Conservation (phyloP, 2,888 invertebrate genomes). For the Harmothoe impar region DNA sequence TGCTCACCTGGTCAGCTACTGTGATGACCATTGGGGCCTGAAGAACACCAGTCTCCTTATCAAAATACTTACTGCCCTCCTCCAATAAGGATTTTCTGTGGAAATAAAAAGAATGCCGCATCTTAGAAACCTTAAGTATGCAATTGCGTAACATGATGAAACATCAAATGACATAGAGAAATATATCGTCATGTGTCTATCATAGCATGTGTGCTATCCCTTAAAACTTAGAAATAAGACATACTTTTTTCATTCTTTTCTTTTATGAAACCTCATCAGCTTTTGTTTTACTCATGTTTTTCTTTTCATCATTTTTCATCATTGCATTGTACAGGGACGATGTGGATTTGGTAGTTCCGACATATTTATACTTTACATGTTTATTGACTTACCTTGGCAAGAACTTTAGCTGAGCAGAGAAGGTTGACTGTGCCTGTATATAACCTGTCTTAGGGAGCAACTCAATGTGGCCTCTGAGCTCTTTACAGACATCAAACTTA, state of each 20-base stretch:
- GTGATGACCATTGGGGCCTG: constrained; percentile 83
- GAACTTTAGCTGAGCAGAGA: constrained; percentile 83
- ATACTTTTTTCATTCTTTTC: not conserved
- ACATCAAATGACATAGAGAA: not conserved
- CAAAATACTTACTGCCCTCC: constrained; percentile 82
- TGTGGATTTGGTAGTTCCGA: too few relatives aligned
- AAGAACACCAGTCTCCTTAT: constrained; percentile 81
- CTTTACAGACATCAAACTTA: constrained; percentile 83
- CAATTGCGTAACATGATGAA: too few relatives aligned
- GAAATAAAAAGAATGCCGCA: not conserved
- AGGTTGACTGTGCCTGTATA: constrained; percentile 83
- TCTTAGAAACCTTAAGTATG: not conserved
- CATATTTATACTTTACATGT: too few relatives aligned
- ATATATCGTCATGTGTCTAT: not conserved
- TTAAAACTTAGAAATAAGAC: not conserved
- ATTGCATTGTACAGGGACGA: too few relatives aligned
- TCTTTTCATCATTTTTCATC: too few relatives aligned
- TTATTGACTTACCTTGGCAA: constrained; percentile 82
- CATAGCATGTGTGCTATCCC: not conserved
- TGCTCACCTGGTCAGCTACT: constrained; percentile 82
- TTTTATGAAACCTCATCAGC: not conserved
- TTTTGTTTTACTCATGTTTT: too few relatives aligned
- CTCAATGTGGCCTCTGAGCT: constrained; percentile 82
- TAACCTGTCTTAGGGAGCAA: constrained; percentile 83
- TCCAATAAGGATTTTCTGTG: constrained; percentile 73